Evolutionary conservation across 1,140 invertebrate genomes (phyloP).

Genomic region (Oscheius sp.): DNA sequence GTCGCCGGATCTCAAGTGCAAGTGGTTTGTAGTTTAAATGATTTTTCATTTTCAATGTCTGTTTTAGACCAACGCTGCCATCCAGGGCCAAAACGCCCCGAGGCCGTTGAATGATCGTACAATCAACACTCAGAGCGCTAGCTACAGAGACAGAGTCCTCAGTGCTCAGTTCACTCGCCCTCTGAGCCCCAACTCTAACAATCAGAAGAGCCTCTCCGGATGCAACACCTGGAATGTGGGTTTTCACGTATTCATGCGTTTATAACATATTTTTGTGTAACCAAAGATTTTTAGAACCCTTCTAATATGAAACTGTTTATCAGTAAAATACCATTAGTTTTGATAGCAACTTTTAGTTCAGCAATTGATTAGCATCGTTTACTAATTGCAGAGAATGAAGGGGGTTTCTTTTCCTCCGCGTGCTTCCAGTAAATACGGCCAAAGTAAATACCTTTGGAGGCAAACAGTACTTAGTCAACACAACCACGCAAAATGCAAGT

Average conservation of each 20-base stretch:
- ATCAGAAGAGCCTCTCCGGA: background rate
- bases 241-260: background rate
- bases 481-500: background rate
- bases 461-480: constrained; percentile 8
- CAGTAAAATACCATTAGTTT: too few species aligned
- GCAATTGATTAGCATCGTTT: too few species aligned
- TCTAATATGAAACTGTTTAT: too few species aligned
- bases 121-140: constrained; percentile 21
- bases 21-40: constrained; percentile 2
- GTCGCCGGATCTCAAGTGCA: background rate
- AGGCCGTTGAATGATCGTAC: constrained; percentile 23
- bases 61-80: background rate
- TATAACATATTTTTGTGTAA: too few species aligned
- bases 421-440: too few species aligned
- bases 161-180: constrained; percentile 3
- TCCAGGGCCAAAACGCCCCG: background rate
- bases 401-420: too few species aligned
- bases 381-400: too few species aligned
- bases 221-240: constrained; percentile 19
- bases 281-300: too few species aligned
- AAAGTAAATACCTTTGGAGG: background rate
- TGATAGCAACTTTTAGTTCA: too few species aligned
- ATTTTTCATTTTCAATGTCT: background rate
- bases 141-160: background rate
- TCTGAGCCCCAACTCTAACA: background rate